phyloP scores from a whole-genome alignment of 1,140 invertebrate species.

The Tetragnatha versicolor region DNA sequence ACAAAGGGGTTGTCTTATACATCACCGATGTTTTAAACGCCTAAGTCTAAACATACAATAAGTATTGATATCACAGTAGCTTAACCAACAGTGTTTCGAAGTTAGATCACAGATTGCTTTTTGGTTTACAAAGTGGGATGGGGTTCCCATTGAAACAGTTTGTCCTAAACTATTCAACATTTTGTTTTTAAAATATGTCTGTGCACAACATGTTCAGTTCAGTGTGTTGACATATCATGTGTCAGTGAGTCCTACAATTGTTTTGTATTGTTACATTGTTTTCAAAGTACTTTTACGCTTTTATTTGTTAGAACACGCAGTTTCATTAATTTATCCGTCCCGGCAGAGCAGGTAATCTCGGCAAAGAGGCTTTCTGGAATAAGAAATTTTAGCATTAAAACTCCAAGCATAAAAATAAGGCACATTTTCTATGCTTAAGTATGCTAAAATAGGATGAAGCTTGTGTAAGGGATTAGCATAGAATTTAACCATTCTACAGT shows the following conservation, averaged over 20 bases:
- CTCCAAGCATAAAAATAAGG: conserved; percentile 45
- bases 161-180: not conserved
- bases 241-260: not conserved
- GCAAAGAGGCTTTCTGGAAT: conserved; percentile 40
- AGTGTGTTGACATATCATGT: too few species aligned
- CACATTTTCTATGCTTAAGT: conserved; percentile 42
- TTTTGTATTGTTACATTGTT: conserved; percentile 7
- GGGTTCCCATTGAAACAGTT: not conserved
- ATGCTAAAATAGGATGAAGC: conserved; percentile 28
- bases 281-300: not conserved
- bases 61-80: too few species aligned
- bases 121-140: not conserved
- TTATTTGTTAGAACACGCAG: conserved; percentile 26
- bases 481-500: too few species aligned
- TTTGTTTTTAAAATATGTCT: not conserved
- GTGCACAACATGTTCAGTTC: too few species aligned
- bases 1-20: too few species aligned
- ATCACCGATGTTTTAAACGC: too few species aligned
- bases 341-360: conserved; percentile 28
- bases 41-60: too few species aligned
- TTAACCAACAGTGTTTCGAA: not conserved
- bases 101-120: not conserved
- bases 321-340: conserved; percentile 27
- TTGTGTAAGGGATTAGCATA: too few species aligned
- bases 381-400: conserved; percentile 55